Conservation (phyloP, 2,888 invertebrate genomes). For the Polia nebulosa region DNA sequence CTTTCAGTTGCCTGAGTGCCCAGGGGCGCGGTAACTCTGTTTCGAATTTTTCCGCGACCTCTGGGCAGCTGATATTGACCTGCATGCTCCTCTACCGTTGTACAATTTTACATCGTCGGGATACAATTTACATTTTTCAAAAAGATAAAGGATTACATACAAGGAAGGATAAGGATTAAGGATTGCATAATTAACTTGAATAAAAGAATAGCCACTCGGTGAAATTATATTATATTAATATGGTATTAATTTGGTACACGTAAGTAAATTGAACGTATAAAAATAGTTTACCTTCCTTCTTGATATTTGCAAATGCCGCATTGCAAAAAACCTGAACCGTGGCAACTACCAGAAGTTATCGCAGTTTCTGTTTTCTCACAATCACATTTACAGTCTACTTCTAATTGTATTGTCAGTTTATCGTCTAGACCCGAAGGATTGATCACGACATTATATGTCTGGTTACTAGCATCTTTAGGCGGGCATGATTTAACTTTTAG, state of each 20-base stretch:
- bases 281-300: conserved; percentile 72
- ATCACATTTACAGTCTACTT: conserved; percentile 94
- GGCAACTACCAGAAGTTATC: conserved; percentile 79
- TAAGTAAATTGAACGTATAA: no score
- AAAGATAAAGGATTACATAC: conserved; percentile 61
- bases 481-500: conserved; percentile 73
- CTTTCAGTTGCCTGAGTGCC: no score
- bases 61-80: no score
- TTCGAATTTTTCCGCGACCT: no score
- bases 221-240: no score
- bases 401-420: conserved; percentile 92
- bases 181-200: no score
- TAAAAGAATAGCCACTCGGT: background rate
- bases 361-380: conserved; percentile 91
- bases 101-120: conserved; percentile 68
- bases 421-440: conserved; percentile 93
- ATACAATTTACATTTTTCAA: conserved; percentile 73
- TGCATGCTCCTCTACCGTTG: conserved; percentile 78
- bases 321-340: conserved; percentile 85
- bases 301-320: conserved; percentile 93
- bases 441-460: conserved; percentile 54
- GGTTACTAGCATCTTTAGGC: conserved; percentile 26
- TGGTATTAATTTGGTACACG: background rate
- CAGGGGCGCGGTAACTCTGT: no score
- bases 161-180: background rate